Evolutionary conservation across 2,797 vertebrate species (phyloP).

Genomic region (Crenichthys baileyi): DNA sequence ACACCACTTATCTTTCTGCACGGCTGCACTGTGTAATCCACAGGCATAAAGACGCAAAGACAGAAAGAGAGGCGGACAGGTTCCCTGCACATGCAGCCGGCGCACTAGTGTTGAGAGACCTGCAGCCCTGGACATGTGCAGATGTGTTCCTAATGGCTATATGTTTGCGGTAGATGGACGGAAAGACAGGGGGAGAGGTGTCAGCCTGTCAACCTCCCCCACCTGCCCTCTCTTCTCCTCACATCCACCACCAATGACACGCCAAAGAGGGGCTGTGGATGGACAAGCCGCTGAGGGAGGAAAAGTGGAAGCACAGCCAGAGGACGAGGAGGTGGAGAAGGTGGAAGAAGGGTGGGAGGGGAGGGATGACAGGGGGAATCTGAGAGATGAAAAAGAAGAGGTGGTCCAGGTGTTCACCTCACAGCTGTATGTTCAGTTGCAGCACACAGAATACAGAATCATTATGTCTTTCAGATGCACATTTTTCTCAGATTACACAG

Average conservation of each 20-base stretch:
- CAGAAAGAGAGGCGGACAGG: constrained; percentile 30
- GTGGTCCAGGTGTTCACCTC: constrained; percentile 75
- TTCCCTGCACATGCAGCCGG: constrained; percentile 62
- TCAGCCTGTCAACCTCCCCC: constrained; percentile 49
- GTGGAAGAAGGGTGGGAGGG: constrained; percentile 59
- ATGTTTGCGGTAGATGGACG: constrained; percentile 58
- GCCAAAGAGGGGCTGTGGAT: constrained; percentile 57
- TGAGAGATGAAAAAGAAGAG: constrained; percentile 61
- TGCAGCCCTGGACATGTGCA: constrained; percentile 68
- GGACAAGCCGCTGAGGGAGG: constrained; percentile 75
- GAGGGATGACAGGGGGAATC: constrained; percentile 70
- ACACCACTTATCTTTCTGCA: constrained; percentile 64
- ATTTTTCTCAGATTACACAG: constrained; percentile 7
- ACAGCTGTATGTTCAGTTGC: constrained; percentile 50
- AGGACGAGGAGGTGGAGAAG: constrained; percentile 48
- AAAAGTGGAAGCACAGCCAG: constrained; percentile 50
- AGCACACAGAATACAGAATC: constrained; percentile 14
- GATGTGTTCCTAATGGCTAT: constrained; percentile 71
- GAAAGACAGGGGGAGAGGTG: constrained; percentile 47
- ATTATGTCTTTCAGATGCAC: constrained; percentile 16
- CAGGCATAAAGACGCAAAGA: constrained; percentile 29
- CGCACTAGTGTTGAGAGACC: constrained; percentile 72
- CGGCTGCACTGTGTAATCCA: constrained; percentile 45
- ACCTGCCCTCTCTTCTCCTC: constrained; percentile 12
- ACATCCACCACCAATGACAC: constrained; percentile 39